phyloP scores from a whole-genome alignment of 2,113 vertebrate species.

The Hiodon alosoides region DNA sequence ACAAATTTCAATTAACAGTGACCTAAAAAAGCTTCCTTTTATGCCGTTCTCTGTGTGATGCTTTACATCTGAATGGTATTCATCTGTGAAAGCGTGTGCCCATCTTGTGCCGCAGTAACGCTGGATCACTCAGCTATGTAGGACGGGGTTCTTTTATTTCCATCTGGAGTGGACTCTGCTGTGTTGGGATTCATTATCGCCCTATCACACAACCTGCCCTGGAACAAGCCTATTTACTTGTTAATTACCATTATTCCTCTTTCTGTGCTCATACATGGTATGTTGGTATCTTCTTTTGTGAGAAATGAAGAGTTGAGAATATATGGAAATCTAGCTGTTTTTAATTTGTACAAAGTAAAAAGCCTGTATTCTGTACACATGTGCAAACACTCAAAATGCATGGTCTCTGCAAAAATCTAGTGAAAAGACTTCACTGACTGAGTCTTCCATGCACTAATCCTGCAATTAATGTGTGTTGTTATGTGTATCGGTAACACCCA shows the following conservation, averaged over 20 bases:
- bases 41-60: background rate
- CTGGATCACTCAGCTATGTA: slow-evolving; percentile 24
- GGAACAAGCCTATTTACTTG: slow-evolving; percentile 21
- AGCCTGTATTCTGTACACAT: too few species aligned
- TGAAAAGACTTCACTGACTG: background rate
- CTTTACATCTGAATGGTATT: slow-evolving; percentile 29
- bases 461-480: slow-evolving; percentile 6
- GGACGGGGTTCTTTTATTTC: slow-evolving; percentile 30
- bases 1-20: slow-evolving; percentile 28
- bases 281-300: background rate
- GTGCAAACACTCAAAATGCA: background rate
- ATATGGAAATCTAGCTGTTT: background rate
- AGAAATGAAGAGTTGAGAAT: too few species aligned
- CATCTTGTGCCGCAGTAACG: slow-evolving; percentile 18
- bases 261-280: slow-evolving; percentile 7
- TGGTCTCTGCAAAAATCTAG: background rate
- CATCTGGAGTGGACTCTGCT: slow-evolving; percentile 25
- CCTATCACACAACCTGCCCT: slow-evolving; percentile 25
- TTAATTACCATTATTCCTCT: slow-evolving; percentile 21
- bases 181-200: slow-evolving; percentile 34
- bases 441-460: background rate
- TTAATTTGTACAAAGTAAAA: background rate
- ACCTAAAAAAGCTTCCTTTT: slow-evolving; percentile 26
- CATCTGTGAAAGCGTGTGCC: slow-evolving; percentile 6
- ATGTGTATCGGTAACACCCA: background rate